Evolutionary conservation across 2,113 vertebrate species (phyloP), one percentile per base, ranked within the genome.

Genomic region (Toxotes chatareus): DNA sequence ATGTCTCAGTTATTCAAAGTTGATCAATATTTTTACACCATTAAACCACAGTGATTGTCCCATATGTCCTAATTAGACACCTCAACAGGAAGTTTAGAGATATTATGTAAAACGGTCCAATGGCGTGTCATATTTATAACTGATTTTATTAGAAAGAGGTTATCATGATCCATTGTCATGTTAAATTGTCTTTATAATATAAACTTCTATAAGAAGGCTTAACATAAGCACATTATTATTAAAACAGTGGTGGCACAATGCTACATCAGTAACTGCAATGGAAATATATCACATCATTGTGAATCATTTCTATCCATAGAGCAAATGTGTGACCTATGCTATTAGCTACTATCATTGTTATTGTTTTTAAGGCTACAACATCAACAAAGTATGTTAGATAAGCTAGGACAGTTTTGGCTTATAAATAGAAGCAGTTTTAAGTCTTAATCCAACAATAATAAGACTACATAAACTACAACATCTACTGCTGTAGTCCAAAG

Each of bases 71-170:
- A 34, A 10, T 55, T 10, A 10, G 60, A 60, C 3, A 36, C 11
- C 1, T 62, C 40, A 73, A 7, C 23, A 61, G 10, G 7, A 55
- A 49, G 7, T 53, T 53, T 5, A 5, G 21, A 4, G 5, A 14
- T 10, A 10, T 32, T 13, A 73, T 49, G 31, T 61, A 73, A 82
- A 86, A 74, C 68, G 77, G 7, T 19, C 32, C n/a, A 40, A 42
- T 55, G 34, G 38, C 27, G 14, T 70, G n/a, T 71, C 19, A 70
- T 51, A 65, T 76, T 80, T 82, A 86, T 88, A 84, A 73, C 17
- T 82, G 83, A 78, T 94, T 95, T 95, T 93, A 94, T 95, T 94
- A 93, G 93, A 94, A 95, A 95, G 89, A 81, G 85, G 90, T 86
- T 93, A 88, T 73, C 89, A 91, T 93, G 85, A 92, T 65, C 86